Evolutionary conservation across 2,797 vertebrate genomes (phyloP), one percentile per base, ranked within the genome.

Genomic region (Chiropotes sagulatus): DNA sequence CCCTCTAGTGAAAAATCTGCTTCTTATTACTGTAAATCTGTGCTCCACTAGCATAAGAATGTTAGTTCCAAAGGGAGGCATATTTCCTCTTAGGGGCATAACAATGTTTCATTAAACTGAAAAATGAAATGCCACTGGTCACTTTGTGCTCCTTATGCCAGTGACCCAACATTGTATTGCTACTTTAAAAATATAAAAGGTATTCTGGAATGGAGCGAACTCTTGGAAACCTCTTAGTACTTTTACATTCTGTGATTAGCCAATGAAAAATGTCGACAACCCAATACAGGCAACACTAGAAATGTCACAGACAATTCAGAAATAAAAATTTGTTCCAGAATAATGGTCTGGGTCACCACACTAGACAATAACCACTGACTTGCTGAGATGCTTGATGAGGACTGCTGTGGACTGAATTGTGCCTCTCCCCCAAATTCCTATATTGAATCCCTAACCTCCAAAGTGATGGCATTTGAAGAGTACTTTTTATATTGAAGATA

Each of bases 91-190:
- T 9, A 30, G 22, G 39, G 61, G 84, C 67, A 92, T 44, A 92
- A n/a, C 30, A 83, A 72, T 94, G 24, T 84, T 92, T 87, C 76
- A 93, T 92, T 95, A 91, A 92, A 92, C 19, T 93, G 19, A 84
- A 79, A 95, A 93, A 93, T 93, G 75, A 95, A 97, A 93, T n/a
- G 30, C 88, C 58, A 82, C 20, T 83, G 54, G 20, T 79, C 86
- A 89, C 44, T 79, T 30, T 64, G 22, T 80, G 41, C 6, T 67
- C 22, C 36, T 89, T 33, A 54, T 58, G 48, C 10, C 24, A 72
- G 15, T 80, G 82, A 96, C 67, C 24, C 10, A 86, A 30, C 14
- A 39, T 33, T 48, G 36, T 19, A 89, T 36, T 36, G 48, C 24
- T 48, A 48, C 8, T 30, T 2, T 28, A 64, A 0, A 12, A 91